Evolutionary conservation across 1,140 invertebrate species (phyloP).

Genomic region (Bicyclus anynana): DNA sequence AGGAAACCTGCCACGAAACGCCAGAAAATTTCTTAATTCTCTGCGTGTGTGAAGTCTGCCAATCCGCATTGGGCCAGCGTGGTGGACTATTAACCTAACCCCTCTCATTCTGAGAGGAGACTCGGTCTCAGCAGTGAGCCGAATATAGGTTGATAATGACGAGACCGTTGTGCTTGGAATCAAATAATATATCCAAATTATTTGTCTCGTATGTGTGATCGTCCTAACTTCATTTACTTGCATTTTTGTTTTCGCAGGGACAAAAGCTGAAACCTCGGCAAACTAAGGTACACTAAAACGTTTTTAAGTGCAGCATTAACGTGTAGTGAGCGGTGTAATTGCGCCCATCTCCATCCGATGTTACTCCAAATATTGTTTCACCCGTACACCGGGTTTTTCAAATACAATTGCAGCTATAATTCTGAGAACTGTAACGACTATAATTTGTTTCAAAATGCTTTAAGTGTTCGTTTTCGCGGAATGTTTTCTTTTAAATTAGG

Average conservation of each 20-base stretch:
- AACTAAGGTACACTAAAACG: slow-evolving; percentile 39
- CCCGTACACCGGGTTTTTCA: slow-evolving; percentile 14
- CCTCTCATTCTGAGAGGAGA: no score
- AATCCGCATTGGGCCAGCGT: no score
- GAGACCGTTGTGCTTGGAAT: no score
- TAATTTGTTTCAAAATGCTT: background rate
- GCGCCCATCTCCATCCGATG: slow-evolving; percentile 34
- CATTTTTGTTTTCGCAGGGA: slow-evolving; percentile 22
- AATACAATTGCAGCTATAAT: slow-evolving; percentile 7
- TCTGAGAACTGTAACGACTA: background rate
- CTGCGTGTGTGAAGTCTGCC: no score
- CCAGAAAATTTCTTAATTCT: no score
- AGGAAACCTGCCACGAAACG: no score
- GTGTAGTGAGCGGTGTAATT: slow-evolving; percentile 32
- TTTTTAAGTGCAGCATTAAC: slow-evolving; percentile 45
- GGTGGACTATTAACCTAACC: no score
- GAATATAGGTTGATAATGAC: no score
- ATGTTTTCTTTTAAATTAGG: no score
- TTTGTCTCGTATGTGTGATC: background rate
- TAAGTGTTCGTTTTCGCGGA: background rate
- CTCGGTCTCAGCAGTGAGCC: no score
- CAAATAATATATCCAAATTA: background rate
- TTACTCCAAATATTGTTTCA: slow-evolving; percentile 29
- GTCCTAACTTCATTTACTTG: slow-evolving; percentile 25
- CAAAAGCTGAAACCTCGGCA: slow-evolving; percentile 22